Conservation (phyloP, 2,113 vertebrate genomes). For the Barbus barbus region DNA sequence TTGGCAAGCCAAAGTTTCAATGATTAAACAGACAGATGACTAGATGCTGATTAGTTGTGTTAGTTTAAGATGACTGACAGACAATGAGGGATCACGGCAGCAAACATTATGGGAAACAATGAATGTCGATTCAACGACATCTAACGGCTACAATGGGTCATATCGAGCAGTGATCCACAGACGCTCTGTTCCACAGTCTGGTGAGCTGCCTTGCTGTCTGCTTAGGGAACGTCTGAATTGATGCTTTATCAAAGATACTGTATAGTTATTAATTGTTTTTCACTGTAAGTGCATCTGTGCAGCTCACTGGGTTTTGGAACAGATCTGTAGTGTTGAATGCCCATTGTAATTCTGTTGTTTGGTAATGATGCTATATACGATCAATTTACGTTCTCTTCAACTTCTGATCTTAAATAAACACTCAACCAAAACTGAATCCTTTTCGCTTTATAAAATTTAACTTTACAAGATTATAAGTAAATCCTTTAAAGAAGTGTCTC, state of each 20-base stretch:
- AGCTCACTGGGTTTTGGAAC: conserved; percentile 19
- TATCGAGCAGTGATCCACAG: neutral
- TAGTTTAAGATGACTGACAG: conserved; percentile 15
- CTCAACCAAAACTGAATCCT: neutral
- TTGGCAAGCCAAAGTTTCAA: conserved; percentile 8
- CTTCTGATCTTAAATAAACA: conserved; percentile 6
- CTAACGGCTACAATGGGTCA: neutral
- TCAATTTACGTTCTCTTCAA: neutral
- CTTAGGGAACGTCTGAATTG: neutral
- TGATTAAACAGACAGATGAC: neutral
- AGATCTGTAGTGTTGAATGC: neutral
- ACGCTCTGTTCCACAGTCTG: neutral
- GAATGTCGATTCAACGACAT: neutral
- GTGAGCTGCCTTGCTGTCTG: neutral
- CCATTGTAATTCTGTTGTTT: neutral
- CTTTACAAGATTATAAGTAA: neutral
- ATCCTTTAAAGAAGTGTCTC: too few species aligned
- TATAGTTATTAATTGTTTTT: neutral
- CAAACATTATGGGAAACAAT: neutral
- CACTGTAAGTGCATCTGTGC: neutral
- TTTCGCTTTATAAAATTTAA: neutral
- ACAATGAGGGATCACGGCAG: neutral
- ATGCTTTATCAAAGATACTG: neutral
- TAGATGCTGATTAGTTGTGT: conserved; percentile 8
- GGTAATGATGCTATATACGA: neutral